phyloP scores from a whole-genome alignment of 2,113 vertebrate genomes.

The Platysternon megacephalum region DNA sequence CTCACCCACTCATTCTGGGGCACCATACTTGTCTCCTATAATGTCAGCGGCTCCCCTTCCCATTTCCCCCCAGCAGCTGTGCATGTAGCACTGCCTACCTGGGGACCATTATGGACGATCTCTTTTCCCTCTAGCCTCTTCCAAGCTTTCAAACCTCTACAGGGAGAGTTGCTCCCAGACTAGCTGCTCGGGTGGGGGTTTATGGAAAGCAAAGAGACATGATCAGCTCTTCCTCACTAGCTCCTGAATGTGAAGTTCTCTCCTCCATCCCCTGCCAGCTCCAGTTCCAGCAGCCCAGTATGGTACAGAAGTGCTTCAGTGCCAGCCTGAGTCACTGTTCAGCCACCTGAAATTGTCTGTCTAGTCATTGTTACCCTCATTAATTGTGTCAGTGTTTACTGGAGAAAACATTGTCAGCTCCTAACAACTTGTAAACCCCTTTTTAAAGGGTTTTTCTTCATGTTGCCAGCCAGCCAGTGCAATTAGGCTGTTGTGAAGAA shows the following conservation, averaged over 20 bases:
- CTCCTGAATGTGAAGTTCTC: background rate
- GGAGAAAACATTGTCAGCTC: background rate
- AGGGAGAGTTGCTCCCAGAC: background rate
- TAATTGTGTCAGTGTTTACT: conserved; percentile 8
- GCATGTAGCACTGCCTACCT: background rate
- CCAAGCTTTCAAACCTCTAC: background rate
- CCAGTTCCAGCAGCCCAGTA: background rate
- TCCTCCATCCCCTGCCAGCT: conserved; percentile 4
- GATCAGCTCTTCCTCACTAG: background rate
- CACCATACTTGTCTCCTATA: background rate
- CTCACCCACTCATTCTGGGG: background rate
- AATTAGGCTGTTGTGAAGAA: conserved; percentile 16
- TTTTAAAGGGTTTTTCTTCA: background rate
- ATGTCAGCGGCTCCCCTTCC: background rate
- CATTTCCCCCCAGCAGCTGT: background rate
- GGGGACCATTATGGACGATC: background rate
- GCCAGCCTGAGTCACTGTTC: background rate
- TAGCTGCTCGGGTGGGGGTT: background rate
- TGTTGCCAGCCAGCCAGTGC: background rate
- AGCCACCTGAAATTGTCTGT: background rate
- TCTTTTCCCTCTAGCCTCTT: background rate
- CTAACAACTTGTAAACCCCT: background rate
- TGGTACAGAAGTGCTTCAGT: background rate
- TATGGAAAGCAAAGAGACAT: background rate
- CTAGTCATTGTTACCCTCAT: background rate